These are phyloP conservation scores for Telenomus remus DNA, from an alignment of 1,140 invertebrate species.

Conservation along the genomic window DNA sequence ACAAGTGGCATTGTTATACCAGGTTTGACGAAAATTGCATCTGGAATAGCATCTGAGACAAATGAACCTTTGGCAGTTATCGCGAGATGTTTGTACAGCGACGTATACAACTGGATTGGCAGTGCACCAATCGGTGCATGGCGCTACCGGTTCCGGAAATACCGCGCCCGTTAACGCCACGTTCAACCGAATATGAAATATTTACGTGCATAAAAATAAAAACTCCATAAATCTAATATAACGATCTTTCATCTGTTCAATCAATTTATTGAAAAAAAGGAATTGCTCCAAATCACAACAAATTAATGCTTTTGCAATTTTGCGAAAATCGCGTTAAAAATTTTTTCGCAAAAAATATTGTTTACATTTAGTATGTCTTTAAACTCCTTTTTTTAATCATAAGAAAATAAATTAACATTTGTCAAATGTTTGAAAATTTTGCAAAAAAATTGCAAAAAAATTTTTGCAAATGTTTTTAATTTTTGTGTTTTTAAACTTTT, in stretches of 20 bases:
- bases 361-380: no score
- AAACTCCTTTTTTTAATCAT: no score
- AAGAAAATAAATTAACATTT: no score
- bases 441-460: no score
- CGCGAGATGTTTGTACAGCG: constrained; percentile 1
- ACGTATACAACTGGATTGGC: constrained; percentile 36
- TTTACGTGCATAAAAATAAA: constrained; percentile 22
- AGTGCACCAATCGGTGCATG: constrained; percentile 44
- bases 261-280: background rate
- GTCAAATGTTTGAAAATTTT: no score
- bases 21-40: background rate
- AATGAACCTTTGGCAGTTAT: background rate
- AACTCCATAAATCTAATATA: constrained; percentile 4
- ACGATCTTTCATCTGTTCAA: background rate
- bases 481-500: no score
- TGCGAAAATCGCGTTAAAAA: no score
- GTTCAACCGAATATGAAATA: constrained; percentile 66
- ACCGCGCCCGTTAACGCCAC: constrained; percentile 70
- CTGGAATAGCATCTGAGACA: no score
- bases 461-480: no score
- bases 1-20: background rate
- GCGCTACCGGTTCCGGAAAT: constrained; percentile 69
- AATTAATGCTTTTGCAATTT: no score
- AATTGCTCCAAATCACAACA: no score
- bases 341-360: no score